These are phyloP conservation scores for Dolichomitus sp. DNA, from an alignment of 2,888 invertebrate species.

Conservation along the genomic window DNA sequence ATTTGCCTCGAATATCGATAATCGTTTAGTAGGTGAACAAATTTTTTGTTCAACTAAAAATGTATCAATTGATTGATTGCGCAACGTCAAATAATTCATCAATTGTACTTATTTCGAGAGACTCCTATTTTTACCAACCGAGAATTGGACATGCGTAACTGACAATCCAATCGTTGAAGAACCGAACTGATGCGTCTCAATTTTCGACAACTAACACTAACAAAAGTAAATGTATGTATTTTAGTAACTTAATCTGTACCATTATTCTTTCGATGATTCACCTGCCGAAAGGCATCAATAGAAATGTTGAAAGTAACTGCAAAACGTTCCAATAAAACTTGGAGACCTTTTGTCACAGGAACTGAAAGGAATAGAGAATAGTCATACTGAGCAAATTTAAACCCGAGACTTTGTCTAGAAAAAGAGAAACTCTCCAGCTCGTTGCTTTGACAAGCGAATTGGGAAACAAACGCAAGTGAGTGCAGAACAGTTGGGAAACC, in stretches of 20 bases:
- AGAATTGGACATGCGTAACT: no score
- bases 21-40: no score
- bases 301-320: not conserved
- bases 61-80: conserved; percentile 10
- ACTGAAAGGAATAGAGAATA: not conserved
- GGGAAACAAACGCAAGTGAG: not conserved
- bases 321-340: not conserved
- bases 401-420: not conserved
- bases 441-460: conserved; percentile 4
- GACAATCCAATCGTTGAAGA: no score
- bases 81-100: not conserved
- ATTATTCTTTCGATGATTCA: not conserved
- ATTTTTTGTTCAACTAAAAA: not conserved
- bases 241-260: not conserved
- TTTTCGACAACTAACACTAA: no score
- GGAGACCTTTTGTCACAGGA: not conserved
- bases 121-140: no score
- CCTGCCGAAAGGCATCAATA: not conserved
- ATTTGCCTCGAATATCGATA: no score
- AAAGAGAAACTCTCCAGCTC: not conserved
- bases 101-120: not conserved
- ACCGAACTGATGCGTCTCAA: no score
- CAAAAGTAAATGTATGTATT: no score
- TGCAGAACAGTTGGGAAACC: not conserved
- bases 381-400: not conserved